phyloP scores from a whole-genome alignment of 1,140 invertebrate genomes.

The Oedothorax gibbosus region DNA sequence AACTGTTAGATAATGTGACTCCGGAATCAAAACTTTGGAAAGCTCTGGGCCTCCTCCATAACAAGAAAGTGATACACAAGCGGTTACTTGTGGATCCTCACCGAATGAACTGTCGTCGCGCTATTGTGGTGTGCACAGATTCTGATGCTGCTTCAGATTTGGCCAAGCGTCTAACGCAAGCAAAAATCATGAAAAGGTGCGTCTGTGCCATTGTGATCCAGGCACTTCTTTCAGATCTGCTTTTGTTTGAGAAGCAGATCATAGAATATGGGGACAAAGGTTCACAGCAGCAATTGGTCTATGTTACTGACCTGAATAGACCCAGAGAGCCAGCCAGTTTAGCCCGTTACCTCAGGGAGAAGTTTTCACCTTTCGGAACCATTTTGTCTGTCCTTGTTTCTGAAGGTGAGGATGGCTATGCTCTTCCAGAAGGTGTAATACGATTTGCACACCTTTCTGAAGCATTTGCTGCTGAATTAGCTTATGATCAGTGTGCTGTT shows the following conservation, averaged over 20 bases:
- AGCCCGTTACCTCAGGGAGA: slow-evolving; percentile 9
- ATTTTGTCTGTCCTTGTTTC: slow-evolving; percentile 46
- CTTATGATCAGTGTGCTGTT: slow-evolving; percentile 44
- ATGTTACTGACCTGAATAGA: slow-evolving; percentile 42
- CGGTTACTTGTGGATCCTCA: slow-evolving; percentile 49
- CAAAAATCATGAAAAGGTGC: slow-evolving; percentile 14
- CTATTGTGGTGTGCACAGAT: slow-evolving; percentile 35
- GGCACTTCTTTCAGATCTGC: slow-evolving; percentile 35
- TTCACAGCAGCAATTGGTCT: slow-evolving; percentile 38
- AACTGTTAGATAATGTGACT: slow-evolving; percentile 45
- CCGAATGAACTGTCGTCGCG: slow-evolving; percentile 42
- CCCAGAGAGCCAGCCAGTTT: background rate
- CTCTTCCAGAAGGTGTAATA: slow-evolving; percentile 49
- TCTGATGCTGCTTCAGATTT: slow-evolving; percentile 13
- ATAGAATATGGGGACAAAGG: slow-evolving; percentile 32
- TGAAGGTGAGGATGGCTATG: slow-evolving; percentile 37
- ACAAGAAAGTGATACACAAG: slow-evolving; percentile 34
- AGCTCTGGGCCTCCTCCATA: slow-evolving; percentile 15
- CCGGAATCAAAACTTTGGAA: slow-evolving; percentile 39
- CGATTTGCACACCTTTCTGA: slow-evolving; percentile 47
- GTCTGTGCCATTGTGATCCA: slow-evolving; percentile 51
- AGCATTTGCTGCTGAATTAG: slow-evolving; percentile 53
- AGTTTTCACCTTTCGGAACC: slow-evolving; percentile 53
- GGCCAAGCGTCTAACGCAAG: slow-evolving; percentile 14
- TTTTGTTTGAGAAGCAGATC: slow-evolving; percentile 56